Evolutionary conservation across 2,888 invertebrate genomes (phyloP).

Genomic region (Scelioninae gen. 2): DNA sequence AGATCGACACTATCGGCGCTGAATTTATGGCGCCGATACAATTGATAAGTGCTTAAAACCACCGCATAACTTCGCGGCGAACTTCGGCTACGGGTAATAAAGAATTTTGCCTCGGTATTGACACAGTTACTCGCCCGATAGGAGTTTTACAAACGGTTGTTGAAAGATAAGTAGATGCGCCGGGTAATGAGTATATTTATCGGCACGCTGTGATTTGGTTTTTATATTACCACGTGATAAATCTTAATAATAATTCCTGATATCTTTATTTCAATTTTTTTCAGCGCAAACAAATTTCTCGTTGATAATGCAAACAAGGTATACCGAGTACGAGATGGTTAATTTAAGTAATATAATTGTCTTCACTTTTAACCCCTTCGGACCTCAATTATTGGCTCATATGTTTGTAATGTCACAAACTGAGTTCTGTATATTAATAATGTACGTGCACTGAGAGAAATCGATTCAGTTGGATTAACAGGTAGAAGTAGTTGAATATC

Average conservation of each 20-base stretch:
- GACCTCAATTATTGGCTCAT: too few relatives aligned
- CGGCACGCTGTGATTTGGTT: constrained; percentile 6
- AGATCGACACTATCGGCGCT: constrained; percentile 50
- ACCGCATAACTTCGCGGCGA: constrained; percentile 44
- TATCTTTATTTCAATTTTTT: constrained; percentile 10
- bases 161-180: constrained; percentile 46
- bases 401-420: too few relatives aligned
- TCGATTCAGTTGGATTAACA: too few relatives aligned
- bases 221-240: constrained; percentile 13
- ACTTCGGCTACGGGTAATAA: constrained; percentile 40
- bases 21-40: constrained; percentile 53
- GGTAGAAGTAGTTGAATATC: too few relatives aligned
- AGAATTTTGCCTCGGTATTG: constrained; percentile 42
- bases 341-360: too few relatives aligned
- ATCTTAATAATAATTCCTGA: constrained; percentile 22
- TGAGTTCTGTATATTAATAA: too few relatives aligned
- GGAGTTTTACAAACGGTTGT: constrained; percentile 27
- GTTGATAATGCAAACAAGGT: too few relatives aligned
- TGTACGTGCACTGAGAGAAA: too few relatives aligned
- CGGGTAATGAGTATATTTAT: constrained; percentile 43
- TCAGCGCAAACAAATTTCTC: neutral
- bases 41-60: constrained; percentile 45
- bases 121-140: constrained; percentile 40
- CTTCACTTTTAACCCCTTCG: too few relatives aligned
- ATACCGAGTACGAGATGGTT: too few relatives aligned